Evolutionary conservation across 2,888 invertebrate genomes (phyloP), one percentile per base, ranked within the genome.

Genomic region (Cerastis rubricosa): DNA sequence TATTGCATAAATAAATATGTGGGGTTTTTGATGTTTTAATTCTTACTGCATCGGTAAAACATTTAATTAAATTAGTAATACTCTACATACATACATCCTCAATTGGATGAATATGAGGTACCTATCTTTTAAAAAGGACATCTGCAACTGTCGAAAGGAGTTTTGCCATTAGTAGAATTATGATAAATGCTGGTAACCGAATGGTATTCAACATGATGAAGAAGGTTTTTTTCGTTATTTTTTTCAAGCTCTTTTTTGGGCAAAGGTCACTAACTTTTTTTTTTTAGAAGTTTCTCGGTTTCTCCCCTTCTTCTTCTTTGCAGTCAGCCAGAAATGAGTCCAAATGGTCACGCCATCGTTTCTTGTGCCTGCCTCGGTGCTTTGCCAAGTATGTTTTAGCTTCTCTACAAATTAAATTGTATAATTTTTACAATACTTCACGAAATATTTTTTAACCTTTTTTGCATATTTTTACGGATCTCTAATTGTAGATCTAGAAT

Each of bases 401-500:
- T 29, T 0, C 17, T 17, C 8, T 8, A 29, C 17, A 59, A 59
- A 59, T 25, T 57, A 25, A 25, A 57, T 25, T 25, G 25, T 57
- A 6, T 57, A 2, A 25, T 54, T 54, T 51, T 57, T 25, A 57
- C 25, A n/a, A 54, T 22, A 9, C n/a, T n/a, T 54, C 5, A 12
- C n/a, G 8, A 19, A 49, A 19, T 22, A 22, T 2, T 29, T 17
- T 57, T 59, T 9, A 9, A 19, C 11, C 19, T 43, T 9, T 54
- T 59, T 8, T 49, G 9, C 12, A 17, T 61, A 35, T 19, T 43
- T 9, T 17, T 54, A 6, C 5, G 49, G 71, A 70, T 49, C 61
- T 80, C 68, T 69, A 59, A 64, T 25, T 25, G 40, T 57, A 43
- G 65, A 82, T 80, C 73, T 75, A 64, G 61, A 80, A 59, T 61